Conservation (phyloP, 2,113 vertebrate genomes). For the Vanacampus margaritifer region DNA sequence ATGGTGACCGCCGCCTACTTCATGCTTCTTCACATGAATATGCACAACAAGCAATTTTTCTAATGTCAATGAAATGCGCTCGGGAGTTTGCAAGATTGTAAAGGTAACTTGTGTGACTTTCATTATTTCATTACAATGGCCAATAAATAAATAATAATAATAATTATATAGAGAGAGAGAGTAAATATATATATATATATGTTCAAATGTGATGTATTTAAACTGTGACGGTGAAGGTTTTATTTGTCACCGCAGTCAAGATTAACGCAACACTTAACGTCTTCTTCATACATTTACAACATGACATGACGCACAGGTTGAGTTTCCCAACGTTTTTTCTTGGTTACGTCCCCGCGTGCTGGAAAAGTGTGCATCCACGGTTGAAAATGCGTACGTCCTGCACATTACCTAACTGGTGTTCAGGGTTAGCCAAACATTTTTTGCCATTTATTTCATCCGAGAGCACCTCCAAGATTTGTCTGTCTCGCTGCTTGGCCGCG, state of each 20-base stretch:
- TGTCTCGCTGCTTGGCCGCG: conserved; percentile 45
- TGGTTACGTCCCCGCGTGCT: background rate
- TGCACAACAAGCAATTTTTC: background rate
- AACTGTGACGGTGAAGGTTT: background rate
- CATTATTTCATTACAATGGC: no score
- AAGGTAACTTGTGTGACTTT: background rate
- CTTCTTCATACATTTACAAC: background rate
- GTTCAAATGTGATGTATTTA: no score
- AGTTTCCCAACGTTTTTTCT: background rate
- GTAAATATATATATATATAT: no score
- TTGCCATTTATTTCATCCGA: conserved; percentile 52
- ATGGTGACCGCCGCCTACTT: conserved; percentile 4
- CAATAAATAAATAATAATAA: no score
- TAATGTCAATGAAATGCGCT: background rate
- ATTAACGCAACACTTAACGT: background rate
- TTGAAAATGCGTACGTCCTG: conserved; percentile 60
- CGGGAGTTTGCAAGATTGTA: background rate
- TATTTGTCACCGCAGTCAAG: no score
- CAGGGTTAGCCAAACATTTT: conserved; percentile 60
- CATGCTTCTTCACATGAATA: background rate
- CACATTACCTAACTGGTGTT: conserved; percentile 63
- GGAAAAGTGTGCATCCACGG: conserved; percentile 18
- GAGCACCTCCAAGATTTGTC: conserved; percentile 50
- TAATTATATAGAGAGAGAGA: no score
- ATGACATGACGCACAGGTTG: background rate